These are phyloP conservation scores for Cyprinodon tularosa DNA, from an alignment of 2,113 vertebrate species.

Conservation along the genomic window DNA sequence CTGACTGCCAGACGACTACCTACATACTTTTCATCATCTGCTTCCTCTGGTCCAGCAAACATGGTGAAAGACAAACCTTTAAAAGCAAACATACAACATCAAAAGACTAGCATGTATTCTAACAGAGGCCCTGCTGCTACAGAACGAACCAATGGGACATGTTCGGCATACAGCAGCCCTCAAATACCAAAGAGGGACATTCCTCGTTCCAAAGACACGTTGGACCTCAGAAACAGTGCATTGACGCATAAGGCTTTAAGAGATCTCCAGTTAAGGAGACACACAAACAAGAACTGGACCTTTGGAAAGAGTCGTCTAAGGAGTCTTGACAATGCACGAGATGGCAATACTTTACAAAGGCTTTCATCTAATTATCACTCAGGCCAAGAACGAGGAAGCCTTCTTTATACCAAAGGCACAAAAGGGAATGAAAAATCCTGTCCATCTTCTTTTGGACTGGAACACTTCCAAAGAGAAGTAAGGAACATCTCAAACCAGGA, in stretches of 20 bases:
- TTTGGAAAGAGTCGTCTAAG: slow-evolving; percentile 66
- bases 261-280: slow-evolving; percentile 66
- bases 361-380: slow-evolving; percentile 20
- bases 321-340: slow-evolving; percentile 64
- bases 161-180: slow-evolving; percentile 79
- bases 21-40: slow-evolving; percentile 49
- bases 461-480: slow-evolving; percentile 27
- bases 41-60: slow-evolving; percentile 54
- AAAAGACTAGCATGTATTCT: slow-evolving; percentile 36
- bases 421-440: slow-evolving; percentile 70
- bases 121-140: slow-evolving; percentile 40
- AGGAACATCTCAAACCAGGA: slow-evolving; percentile 45
- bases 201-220: slow-evolving; percentile 69
- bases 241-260: slow-evolving; percentile 60
- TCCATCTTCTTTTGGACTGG: slow-evolving; percentile 17
- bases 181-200: slow-evolving; percentile 64
- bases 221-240: slow-evolving; percentile 60
- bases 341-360: slow-evolving; percentile 5
- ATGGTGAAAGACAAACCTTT: slow-evolving; percentile 57
- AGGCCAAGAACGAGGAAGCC: slow-evolving; percentile 32
- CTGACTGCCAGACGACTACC: slow-evolving; percentile 24
- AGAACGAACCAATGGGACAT: slow-evolving; percentile 56
- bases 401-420: slow-evolving; percentile 37
- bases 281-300: slow-evolving; percentile 77
- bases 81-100: slow-evolving; percentile 68